Base-by-base conservation (phyloP, 1,140 invertebrate genomes). In the Conus ventricosus region DNA sequence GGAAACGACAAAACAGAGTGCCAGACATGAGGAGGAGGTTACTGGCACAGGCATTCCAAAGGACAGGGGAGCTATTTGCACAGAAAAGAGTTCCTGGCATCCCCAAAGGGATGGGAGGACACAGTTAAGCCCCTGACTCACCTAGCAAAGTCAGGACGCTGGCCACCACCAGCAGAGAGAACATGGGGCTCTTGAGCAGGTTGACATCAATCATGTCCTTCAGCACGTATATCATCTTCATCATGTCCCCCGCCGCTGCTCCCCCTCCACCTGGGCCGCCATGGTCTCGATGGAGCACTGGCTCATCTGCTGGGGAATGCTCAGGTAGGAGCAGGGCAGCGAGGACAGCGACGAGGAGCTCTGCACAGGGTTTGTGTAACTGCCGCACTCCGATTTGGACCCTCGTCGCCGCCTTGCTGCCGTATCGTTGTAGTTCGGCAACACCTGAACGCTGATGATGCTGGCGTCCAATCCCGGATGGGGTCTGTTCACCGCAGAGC, bases 111-210 rank as follows among this genome's bases (percentile, higher is more conserved):
- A 39, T 3, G 39, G 39, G 3, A 39, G 39, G 39, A 39, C 39
- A 39, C 39, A 39, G 39, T 39, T 39, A 39, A 39, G 39, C 39
- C 39, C 39, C 39, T 60, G 57, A 94, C 94, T 92, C 89, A 95
- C 99, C 99, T 96, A 98, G 97, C 97, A 99, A 97, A 1, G 98
- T 99, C 27, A 99, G 96, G 90, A 98, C 97, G 25, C 98, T 98
- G 89, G 98, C 97, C 51, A 98, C 92, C 20, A 97, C 97, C 23
- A 99, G 95, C 53, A 99, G 96, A 51, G 98, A 95, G 94, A 99
- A 99, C 0, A 98, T 97, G 0, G 97, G 97, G 85, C 98, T 98
- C 92, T 96, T 96, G 8, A 99, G 96, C 0, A 99, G 95, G 76
- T 96, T 97, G 63, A 95, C 89, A 81, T 95, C 93, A 88, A 95